These are phyloP conservation scores for Otus sunia DNA, from an alignment of 2,113 vertebrate genomes.

Conservation along the genomic window DNA sequence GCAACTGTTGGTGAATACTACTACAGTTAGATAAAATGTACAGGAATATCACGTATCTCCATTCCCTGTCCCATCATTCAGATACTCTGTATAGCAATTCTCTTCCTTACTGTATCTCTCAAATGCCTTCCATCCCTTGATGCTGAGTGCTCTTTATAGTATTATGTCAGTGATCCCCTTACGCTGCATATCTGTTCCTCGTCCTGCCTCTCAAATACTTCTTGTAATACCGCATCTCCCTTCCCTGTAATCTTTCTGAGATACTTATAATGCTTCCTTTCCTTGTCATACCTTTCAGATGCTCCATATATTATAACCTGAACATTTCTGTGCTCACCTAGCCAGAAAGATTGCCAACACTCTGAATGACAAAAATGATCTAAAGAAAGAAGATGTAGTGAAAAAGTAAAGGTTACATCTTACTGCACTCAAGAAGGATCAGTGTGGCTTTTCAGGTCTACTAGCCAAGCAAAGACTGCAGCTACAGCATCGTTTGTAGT, in stretches of 20 bases:
- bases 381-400: conserved; percentile 11
- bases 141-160: background rate
- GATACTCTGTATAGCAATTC: background rate
- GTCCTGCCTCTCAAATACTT: conserved; percentile 25
- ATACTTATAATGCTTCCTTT: background rate
- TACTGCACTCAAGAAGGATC: background rate
- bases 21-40: background rate
- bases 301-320: background rate
- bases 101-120: background rate
- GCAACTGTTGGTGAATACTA: background rate
- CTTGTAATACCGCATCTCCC: background rate
- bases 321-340: conserved; percentile 46
- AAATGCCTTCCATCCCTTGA: background rate
- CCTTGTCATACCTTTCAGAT: conserved; percentile 16
- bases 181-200: background rate
- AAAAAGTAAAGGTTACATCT: conserved; percentile 48
- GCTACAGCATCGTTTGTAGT: conserved; percentile 12
- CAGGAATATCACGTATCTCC: background rate
- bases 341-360: conserved; percentile 17
- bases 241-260: conserved; percentile 3
- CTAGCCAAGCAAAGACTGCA: conserved; percentile 28
- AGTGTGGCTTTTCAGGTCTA: conserved; percentile 46
- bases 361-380: conserved; percentile 20
- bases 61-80: background rate
- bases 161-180: conserved; percentile 32